Base-by-base conservation (phyloP, 2,113 vertebrate species). In the Gobiocypris rarus region DNA sequence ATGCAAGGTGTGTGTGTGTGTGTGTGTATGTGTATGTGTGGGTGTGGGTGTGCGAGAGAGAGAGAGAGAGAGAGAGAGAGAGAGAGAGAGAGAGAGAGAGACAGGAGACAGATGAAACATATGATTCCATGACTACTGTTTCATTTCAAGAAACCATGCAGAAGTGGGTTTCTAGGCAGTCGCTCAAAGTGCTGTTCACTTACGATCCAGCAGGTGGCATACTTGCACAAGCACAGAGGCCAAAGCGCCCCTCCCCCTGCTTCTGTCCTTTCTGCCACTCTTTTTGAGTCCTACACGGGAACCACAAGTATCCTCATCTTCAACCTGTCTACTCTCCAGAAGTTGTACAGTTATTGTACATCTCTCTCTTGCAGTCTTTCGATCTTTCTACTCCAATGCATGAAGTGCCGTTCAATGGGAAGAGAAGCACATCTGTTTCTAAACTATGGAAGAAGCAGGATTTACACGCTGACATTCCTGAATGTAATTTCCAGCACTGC, bases 161-260 rank as follows among this genome's bases (percentile, higher is more conserved):
- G 43, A 56, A 79, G 63, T 65, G 71, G 43, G 50, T 15, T 56
- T 82, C 48, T 11, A 52, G 28, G 61, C 7, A n/a, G 28, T 70
- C 41, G 1, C 7, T 43, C 9, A 5, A 65, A 24, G 2, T 50
- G 80, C 41, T 50, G 69, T 90, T 56, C 84, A 31, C 41, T 76
- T 83, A 86, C 83, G 50, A 38, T 87, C 93, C 94, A 95, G 91
- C 77, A 95, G 94, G 92, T 93, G 94, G 93, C 92, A 91, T 85
- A 87, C 89, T 93, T 94, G 92, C 89, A 92, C 91, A 90, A 91
- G 89, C 83, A 63, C 92, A 89, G 90, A 76, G 84, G 50, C 65
- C 52, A 63, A 24, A 22, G 7, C 48, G 0, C 58, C 54, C 34
- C 14, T 31, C 63, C 48, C 56, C 67, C 28, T 2, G 6, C 9